These are phyloP conservation scores for Diglossa cyanea DNA, from an alignment of 2,797 vertebrate species.

Conservation along the genomic window DNA sequence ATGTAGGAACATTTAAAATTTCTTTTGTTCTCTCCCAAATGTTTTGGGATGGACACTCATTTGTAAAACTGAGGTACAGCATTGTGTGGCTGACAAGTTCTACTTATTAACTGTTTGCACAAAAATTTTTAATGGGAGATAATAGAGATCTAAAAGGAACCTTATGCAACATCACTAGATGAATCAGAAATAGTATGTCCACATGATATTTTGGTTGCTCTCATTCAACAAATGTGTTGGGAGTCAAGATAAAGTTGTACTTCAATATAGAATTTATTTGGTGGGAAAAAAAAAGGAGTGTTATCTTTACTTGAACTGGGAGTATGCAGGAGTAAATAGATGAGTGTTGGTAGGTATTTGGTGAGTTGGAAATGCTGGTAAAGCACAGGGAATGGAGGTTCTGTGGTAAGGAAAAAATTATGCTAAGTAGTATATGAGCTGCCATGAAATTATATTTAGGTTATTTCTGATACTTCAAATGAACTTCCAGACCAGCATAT, in stretches of 20 bases:
- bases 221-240: background rate
- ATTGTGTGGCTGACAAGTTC: background rate
- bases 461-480: background rate
- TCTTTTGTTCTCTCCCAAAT: background rate
- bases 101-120: background rate
- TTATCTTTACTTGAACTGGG: background rate
- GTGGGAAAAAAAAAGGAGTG: background rate
- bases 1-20: background rate
- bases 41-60: background rate
- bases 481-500: background rate
- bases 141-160: background rate
- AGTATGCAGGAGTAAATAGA: background rate
- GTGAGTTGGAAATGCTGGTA: background rate
- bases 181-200: background rate
- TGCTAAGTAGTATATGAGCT: background rate
- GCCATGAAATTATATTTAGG: background rate
- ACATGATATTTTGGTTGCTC: background rate
- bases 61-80: background rate
- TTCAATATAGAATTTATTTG: background rate
- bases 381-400: background rate
- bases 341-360: background rate
- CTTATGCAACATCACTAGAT: background rate
- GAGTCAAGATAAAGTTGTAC: background rate
- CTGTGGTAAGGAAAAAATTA: background rate
- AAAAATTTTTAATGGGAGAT: background rate